phyloP scores from a whole-genome alignment of 2,113 vertebrate species.

The Cavia aperea region DNA sequence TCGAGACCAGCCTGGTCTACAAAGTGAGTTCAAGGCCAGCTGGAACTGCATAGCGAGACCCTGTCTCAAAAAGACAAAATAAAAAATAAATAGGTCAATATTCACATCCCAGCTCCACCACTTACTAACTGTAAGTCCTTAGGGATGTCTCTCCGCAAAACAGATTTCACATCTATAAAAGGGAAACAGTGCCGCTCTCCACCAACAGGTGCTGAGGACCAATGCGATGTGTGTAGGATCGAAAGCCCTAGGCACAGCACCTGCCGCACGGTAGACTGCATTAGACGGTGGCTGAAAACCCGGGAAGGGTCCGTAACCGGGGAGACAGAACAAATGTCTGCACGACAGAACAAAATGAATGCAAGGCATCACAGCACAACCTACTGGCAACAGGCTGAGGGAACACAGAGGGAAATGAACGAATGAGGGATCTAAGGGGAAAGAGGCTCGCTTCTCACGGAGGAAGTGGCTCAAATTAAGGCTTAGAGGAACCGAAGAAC shows the following conservation, averaged over 20 bases:
- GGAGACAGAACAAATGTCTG: background rate
- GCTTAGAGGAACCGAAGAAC: background rate
- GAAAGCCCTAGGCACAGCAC: background rate
- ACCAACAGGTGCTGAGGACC: background rate
- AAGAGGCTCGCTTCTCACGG: background rate
- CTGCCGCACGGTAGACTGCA: background rate
- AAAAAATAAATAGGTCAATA: background rate
- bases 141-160: background rate
- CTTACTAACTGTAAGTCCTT: background rate
- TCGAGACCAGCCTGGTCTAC: no score
- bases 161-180: background rate
- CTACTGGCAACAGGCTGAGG: conserved; percentile 22
- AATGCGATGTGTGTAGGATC: background rate
- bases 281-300: background rate
- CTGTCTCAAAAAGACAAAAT: no score
- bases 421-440: background rate
- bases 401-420: background rate
- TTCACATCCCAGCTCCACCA: background rate
- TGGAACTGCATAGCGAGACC: no score
- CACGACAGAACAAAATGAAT: background rate
- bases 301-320: background rate
- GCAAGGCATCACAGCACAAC: conserved; percentile 35
- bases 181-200: background rate
- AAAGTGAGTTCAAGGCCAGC: no score
- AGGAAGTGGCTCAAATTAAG: background rate